phyloP scores from a whole-genome alignment of 2,888 invertebrate species.

The Lamellibrachia columna region DNA sequence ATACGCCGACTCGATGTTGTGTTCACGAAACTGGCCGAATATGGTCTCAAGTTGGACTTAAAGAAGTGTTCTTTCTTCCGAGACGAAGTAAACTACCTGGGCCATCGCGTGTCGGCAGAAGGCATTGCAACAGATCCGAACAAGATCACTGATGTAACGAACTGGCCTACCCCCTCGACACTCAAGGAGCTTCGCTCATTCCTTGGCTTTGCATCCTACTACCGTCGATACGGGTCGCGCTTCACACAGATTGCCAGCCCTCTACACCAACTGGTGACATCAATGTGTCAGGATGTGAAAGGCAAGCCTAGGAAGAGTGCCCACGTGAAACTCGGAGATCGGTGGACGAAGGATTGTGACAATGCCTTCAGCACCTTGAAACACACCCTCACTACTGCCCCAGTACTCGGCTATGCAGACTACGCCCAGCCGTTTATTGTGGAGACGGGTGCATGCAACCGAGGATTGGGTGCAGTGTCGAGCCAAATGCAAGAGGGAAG shows the following conservation, averaged over 20 bases:
- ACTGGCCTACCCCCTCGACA: not conserved
- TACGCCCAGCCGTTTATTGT: too few species aligned
- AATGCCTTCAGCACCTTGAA: slow-evolving; percentile 37
- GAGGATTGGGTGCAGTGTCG: slow-evolving; percentile 36
- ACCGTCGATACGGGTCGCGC: slow-evolving; percentile 28
- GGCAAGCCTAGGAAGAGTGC: not conserved
- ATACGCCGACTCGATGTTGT: slow-evolving; percentile 34
- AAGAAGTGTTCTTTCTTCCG: slow-evolving; percentile 38
- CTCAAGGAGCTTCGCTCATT: slow-evolving; percentile 34
- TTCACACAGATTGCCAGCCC: not conserved
- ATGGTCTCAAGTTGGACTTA: slow-evolving; percentile 35
- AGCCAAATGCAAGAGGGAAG: slow-evolving; percentile 31
- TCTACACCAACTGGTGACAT: not conserved
- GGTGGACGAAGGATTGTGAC: slow-evolving; percentile 35
- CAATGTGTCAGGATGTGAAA: not conserved
- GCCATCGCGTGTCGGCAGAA: slow-evolving; percentile 32
- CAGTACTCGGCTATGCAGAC: slow-evolving; percentile 35
- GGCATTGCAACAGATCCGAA: slow-evolving; percentile 30
- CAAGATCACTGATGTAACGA: slow-evolving; percentile 19
- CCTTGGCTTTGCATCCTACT: slow-evolving; percentile 37
- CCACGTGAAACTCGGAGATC: not conserved
- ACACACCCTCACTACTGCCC: slow-evolving; percentile 33
- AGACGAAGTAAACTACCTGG: slow-evolving; percentile 27
- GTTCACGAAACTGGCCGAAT: slow-evolving; percentile 32
- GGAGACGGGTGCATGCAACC: not conserved